Conservation (phyloP, 2,797 vertebrate genomes). For the Nannoperca australis region DNA sequence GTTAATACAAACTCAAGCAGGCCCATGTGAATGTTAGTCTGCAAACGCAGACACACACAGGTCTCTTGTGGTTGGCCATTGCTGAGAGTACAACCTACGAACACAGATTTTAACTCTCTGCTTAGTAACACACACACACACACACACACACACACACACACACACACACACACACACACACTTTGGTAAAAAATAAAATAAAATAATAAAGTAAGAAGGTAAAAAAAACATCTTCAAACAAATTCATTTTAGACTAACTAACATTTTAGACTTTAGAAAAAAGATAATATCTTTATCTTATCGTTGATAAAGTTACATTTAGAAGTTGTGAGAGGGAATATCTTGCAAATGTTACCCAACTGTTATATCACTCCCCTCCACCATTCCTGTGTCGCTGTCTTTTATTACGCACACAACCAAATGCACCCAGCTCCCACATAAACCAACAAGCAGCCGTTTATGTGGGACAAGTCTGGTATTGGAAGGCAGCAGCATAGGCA, state of each 20-base stretch:
- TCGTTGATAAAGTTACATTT: background rate
- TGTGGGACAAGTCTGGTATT: conserved; percentile 26
- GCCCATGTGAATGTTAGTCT: conserved; percentile 4
- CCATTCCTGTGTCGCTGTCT: conserved; percentile 8
- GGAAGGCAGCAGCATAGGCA: conserved; percentile 22
- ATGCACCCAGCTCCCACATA: conserved; percentile 31
- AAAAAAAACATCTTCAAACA: background rate
- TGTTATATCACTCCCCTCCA: conserved; percentile 7
- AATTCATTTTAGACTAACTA: background rate
- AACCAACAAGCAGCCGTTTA: conserved; percentile 38
- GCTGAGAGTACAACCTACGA: conserved; percentile 77
- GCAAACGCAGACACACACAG: conserved; percentile 28
- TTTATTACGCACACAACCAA: conserved; percentile 22
- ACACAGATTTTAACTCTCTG: conserved; percentile 65
- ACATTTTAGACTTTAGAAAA: background rate
- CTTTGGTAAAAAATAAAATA: background rate
- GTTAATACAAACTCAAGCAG: background rate
- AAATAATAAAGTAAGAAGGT: background rate
- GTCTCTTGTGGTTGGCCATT: conserved; percentile 69
- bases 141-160: background rate
- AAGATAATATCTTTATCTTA: no score
- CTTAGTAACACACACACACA: conserved; percentile 42
- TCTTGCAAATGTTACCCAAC: background rate
- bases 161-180: background rate
- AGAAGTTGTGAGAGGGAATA: background rate